Base-by-base conservation (phyloP, 2,797 vertebrate genomes). In the Pangasius sanitwongsei region DNA sequence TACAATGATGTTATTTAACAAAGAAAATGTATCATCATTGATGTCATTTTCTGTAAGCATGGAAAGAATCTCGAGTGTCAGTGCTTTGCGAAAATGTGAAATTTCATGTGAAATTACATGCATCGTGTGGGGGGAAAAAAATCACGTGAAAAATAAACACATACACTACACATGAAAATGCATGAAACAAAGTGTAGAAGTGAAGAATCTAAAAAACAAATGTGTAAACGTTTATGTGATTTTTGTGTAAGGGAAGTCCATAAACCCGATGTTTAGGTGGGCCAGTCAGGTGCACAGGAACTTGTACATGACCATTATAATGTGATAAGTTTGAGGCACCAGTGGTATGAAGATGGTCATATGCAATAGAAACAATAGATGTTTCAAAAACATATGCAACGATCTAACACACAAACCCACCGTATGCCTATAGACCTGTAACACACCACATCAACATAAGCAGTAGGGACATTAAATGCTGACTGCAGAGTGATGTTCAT, bases 391-490 rank as follows among this genome's bases (percentile, higher is more conserved):
- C 7, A 81, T 11, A 23, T 55, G 18, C 31, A 81, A 81, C 59
- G 7, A 31, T 3, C 77, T 20, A 34, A 34, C 16, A 31, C 8
- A 55, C 0, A n/a, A 50, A 77, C 23, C 48, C 75, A 37, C 59
- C 59, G 9, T 37, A 37, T 4, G 12, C 31, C 31, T 59, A 37
- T 37, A 82, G 31, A 13, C 0, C 2, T 25, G 4, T 12, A 37
- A 41, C 53, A 81, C 78, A 34, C 4, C 9, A 37, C 23, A 59
- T 61, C 18, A 23, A 34, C n/a, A 81, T 57, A 34, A 59, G 78
- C 55, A 61, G 50, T 6, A 59, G 31, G 25, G 31, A 82, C 78
- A 82, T 82, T 37, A 82, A 37, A 31, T 82, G 78, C 53, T 81
- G 78, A 57, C 3, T 57, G 53, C 55, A 82, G 55, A 37, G 20